Evolutionary conservation across 2,113 vertebrate genomes (phyloP).

Genomic region (Shinisaurus crocodilurus): DNA sequence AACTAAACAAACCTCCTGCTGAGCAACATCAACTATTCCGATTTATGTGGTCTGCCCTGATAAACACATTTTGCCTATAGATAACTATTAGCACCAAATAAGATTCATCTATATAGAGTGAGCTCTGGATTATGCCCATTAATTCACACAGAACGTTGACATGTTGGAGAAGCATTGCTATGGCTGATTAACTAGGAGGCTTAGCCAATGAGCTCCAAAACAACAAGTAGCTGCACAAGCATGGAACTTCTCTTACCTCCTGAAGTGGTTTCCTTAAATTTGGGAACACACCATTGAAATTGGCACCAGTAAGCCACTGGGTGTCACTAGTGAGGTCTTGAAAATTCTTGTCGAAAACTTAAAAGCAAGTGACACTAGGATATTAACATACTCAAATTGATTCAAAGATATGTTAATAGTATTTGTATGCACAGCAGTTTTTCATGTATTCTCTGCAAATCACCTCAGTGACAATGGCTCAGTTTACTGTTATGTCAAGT

Average conservation of each 20-base stretch:
- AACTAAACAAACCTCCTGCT: not conserved
- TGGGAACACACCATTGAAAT: not conserved
- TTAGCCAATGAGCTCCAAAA: not conserved
- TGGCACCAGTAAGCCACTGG: not conserved
- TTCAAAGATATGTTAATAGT: not conserved
- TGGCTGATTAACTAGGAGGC: not conserved
- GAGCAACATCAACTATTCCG: not conserved
- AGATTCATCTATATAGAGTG: accelerated
- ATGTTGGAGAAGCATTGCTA: not conserved
- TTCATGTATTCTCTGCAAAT: not conserved
- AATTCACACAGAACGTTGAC: not conserved
- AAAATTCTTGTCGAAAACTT: not conserved
- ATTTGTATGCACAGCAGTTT: not conserved
- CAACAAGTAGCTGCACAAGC: not conserved
- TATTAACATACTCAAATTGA: not conserved
- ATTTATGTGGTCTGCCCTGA: not conserved
- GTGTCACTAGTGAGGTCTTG: not conserved
- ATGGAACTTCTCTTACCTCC: not conserved
- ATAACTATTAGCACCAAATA: slow-evolving; percentile 2
- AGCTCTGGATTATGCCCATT: not conserved
- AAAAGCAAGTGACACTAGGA: not conserved
- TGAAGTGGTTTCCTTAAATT: not conserved
- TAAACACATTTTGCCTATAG: not conserved
- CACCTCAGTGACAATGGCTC: not conserved
- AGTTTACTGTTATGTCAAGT: not conserved